A percentile compares a stretch with the other conserved stretches of the same genome.
These are phyloP conservation scores for Aporrectodea caliginosa DNA, from an alignment of 1,140 invertebrate genomes.

Conservation along the genomic window DNA sequence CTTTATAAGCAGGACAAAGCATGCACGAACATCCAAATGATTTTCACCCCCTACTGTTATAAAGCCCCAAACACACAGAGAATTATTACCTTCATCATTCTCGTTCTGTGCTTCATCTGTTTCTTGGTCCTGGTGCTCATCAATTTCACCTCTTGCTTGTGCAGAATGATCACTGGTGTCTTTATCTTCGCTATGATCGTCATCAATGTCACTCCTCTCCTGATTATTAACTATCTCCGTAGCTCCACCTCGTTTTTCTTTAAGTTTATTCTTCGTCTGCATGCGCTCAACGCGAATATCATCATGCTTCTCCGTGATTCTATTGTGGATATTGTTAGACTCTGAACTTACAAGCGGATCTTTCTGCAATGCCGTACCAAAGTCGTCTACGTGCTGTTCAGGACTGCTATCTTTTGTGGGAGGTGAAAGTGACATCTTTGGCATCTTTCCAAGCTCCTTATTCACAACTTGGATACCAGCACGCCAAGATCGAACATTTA, in stretches of 20 bases:
- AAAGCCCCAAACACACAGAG: too few relatives aligned
- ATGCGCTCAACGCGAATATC: not conserved
- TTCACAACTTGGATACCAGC: not conserved
- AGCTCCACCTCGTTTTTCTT: not conserved
- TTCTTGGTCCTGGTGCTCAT: not conserved
- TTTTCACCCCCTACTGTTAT: too few relatives aligned
- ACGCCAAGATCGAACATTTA: not conserved
- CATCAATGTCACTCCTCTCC: not conserved
- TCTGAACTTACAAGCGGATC: not conserved
- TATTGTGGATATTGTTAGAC: not conserved
- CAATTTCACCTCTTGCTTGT: not conserved
- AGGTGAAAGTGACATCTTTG: not conserved
- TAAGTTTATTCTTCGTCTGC: not conserved
- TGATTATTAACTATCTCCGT: not conserved
- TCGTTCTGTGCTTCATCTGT: too few relatives aligned
- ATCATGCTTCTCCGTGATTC: not conserved
- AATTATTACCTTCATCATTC: too few relatives aligned
- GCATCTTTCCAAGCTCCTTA: not conserved
- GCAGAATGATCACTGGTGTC: too few relatives aligned
- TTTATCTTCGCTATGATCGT: not conserved
- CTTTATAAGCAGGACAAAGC: too few relatives aligned
- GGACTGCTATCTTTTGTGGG: not conserved
- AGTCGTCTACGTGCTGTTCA: not conserved
- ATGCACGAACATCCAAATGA: too few relatives aligned
- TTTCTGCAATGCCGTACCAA: not conserved